phyloP scores from a whole-genome alignment of 1,140 invertebrate species.

The Mercenaria mercenaria region DNA sequence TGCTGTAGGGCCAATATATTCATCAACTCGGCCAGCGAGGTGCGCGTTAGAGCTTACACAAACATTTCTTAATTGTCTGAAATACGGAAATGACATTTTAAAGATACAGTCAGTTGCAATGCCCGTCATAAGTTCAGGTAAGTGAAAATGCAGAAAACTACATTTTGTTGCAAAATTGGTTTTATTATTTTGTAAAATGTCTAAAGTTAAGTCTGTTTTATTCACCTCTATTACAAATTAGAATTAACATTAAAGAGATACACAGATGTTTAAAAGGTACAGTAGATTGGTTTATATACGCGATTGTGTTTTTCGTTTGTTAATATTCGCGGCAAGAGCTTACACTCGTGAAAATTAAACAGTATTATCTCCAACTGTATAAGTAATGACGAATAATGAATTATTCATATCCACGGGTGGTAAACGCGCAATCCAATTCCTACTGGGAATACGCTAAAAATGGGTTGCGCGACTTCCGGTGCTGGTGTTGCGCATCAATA shows the following conservation, averaged over 20 bases:
- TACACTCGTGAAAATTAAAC: no score
- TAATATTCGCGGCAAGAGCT: no score
- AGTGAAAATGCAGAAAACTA: background rate
- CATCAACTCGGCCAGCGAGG: background rate
- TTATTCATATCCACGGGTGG: no score
- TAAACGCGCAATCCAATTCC: no score
- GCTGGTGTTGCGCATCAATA: no score
- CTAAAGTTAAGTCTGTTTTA: background rate
- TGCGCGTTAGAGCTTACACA: slow-evolving; percentile 9
- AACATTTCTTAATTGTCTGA: slow-evolving; percentile 54
- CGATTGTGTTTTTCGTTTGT: no score
- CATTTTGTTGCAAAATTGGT: background rate
- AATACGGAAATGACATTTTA: slow-evolving; percentile 29
- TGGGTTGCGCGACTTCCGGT: no score
- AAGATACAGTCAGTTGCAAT: slow-evolving; percentile 12
- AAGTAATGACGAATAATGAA: no score
- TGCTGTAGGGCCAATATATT: slow-evolving; percentile 48
- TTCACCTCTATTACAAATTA: background rate
- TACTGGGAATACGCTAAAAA: no score
- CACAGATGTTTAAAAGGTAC: no score
- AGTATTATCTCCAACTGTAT: no score
- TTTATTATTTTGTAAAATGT: background rate
- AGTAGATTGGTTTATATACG: no score
- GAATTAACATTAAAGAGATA: background rate
- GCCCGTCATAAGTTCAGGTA: slow-evolving; percentile 61